phyloP scores from a whole-genome alignment of 2,888 invertebrate genomes.

The Lutraria lutraria region DNA sequence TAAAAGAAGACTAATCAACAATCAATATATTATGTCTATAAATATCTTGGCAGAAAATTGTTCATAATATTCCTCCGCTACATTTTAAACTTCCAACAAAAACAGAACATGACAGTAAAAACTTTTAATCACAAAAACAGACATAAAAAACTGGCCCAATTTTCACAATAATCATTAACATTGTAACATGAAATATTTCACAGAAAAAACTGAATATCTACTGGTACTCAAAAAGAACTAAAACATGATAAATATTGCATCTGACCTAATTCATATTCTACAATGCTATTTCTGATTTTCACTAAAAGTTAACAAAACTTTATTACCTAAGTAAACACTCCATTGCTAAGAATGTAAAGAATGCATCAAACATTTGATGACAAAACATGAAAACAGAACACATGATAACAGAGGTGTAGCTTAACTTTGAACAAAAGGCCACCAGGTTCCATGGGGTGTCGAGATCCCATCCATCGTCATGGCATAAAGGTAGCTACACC shows the following conservation, averaged over 20 bases:
- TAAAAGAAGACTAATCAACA: not conserved
- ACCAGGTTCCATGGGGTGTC: no score
- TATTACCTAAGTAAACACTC: not conserved
- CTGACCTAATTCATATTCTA: not conserved
- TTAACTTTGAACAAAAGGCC: no score
- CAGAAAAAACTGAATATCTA: not conserved
- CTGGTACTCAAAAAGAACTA: not conserved
- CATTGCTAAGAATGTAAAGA: not conserved
- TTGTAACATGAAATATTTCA: not conserved
- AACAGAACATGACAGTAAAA: not conserved
- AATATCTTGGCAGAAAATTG: not conserved
- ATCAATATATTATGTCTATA: not conserved
- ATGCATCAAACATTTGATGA: not conserved
- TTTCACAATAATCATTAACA: not conserved
- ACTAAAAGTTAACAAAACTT: not conserved
- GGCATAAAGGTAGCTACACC: no score
- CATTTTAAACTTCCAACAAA: not conserved
- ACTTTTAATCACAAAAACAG: not conserved
- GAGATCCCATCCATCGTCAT: no score
- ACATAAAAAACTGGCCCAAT: constrained; percentile 19
- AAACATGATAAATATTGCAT: constrained; percentile 18
- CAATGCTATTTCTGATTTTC: not conserved
- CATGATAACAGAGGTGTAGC: no score
- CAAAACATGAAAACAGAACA: no score
- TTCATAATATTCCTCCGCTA: not conserved